Base-by-base conservation (phyloP, 92 coral and sea anemone species). In the Plumapathes pennacea region DNA sequence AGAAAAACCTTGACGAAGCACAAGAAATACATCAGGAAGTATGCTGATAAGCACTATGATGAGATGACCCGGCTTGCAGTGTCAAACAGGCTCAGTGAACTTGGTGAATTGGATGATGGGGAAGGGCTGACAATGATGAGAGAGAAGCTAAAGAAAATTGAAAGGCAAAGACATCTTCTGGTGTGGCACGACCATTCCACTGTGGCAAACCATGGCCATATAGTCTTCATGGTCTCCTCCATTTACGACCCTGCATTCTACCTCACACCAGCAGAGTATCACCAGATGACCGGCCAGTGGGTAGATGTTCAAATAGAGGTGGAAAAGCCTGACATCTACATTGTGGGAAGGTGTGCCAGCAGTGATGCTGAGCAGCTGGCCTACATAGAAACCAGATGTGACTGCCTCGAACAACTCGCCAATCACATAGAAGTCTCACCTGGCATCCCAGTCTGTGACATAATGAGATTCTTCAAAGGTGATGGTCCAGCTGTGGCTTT, bases 191-290 rank as follows among this genome's bases (percentile, higher is more conserved):
- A 43, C 32, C 51, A 53, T 27, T 60, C 67, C 10, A 60, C 67
- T 42, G 46, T 60, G 28, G 30, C 32, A 15, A 60, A 60, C 26
- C 67, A 60, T 60, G 41, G 67, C 53, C 53, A 43, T 30, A 38
- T 60, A 17, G 51, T 63, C 4, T 63, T 29, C 27, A 45, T 63
- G 5, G 17, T 48, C 37, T 46, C 46, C 27, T 63, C 24, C 48
- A 19, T 46, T 37, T 74, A 56, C 20, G 74, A 64, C 38, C 62
- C 62, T 4, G 81, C 81, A 13, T 64, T 65, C 10, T 64, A 56
- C 58, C 49, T 27, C n/a, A 42, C 82, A 20, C 11, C 59, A 0
- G 59, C 48, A 20, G 82, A 64, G 62, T 33, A 64, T 44, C 30
- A 32, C 6, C 52, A 32, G 13, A 38, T n/a, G 3, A 62, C 68